Percentiles rank a stretch among this genome's conserved stretches.
Evolutionary conservation across 2,113 vertebrate species (phyloP).

Genomic region (Nothoprocta perdicaria): DNA sequence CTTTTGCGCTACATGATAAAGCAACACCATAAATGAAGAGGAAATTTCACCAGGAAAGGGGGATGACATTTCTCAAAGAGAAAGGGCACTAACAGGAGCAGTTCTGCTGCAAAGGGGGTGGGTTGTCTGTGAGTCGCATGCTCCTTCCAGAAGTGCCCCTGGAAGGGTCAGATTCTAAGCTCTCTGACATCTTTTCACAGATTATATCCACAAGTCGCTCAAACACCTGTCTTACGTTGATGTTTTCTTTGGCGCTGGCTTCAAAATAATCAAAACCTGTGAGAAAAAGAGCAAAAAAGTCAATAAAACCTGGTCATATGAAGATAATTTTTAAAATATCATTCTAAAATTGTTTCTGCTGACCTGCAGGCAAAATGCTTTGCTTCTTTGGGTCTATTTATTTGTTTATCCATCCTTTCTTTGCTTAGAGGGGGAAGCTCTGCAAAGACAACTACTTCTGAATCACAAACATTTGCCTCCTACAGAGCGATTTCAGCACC

Average conservation of each 20-base stretch:
- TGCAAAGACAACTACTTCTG: not conserved
- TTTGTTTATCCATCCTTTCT: not conserved
- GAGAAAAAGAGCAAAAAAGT: not conserved
- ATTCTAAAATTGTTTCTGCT: not conserved
- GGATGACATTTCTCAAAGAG: not conserved
- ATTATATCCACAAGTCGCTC: constrained; percentile 97
- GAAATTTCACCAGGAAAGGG: not conserved
- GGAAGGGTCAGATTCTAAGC: constrained; percentile 87
- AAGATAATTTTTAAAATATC: not conserved
- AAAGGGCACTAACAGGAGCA: constrained; percentile 87
- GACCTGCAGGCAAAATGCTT: not conserved
- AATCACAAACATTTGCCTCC: not conserved
- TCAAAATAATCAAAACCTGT: constrained; percentile 97
- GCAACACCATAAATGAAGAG: constrained; percentile 24
- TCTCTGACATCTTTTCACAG: constrained; percentile 97
- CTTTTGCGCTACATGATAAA: constrained; percentile 20
- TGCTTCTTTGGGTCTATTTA: not conserved
- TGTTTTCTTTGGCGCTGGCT: constrained; percentile 97
- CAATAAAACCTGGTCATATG: not conserved
- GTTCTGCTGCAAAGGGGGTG: constrained; percentile 88
- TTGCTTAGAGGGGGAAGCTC: not conserved
- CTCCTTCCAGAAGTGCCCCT: constrained; percentile 83
- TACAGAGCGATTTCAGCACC: not conserved
- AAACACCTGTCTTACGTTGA: constrained; percentile 96
- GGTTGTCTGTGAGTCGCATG: constrained; percentile 89